A percentile compares a stretch with the other conserved stretches of the same genome.
phyloP scores from a whole-genome alignment of 2,888 invertebrate species.

The Seira musarum region DNA sequence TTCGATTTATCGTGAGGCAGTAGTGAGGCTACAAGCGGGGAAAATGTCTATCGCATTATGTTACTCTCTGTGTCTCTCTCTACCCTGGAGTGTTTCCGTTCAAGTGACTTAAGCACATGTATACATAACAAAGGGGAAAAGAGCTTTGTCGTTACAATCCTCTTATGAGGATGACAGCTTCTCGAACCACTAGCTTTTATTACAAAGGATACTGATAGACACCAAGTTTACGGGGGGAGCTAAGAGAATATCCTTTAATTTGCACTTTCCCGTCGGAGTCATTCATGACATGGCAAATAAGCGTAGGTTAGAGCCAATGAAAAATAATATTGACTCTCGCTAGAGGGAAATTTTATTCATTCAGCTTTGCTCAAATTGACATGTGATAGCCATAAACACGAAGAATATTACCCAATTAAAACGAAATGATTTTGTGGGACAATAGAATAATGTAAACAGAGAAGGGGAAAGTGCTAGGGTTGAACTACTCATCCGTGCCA shows the following conservation, averaged over 20 bases:
- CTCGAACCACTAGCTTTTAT: constrained; percentile 7
- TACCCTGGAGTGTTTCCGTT: constrained; percentile 1
- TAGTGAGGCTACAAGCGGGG: neutral
- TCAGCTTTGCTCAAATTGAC: constrained; percentile 55
- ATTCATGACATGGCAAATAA: constrained; percentile 2
- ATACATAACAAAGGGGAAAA: constrained; percentile 2
- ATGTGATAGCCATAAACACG: constrained; percentile 55
- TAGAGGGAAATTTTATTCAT: constrained; percentile 46
- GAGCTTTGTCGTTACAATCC: constrained; percentile 7
- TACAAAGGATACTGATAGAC: neutral
- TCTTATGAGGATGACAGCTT: constrained; percentile 10
- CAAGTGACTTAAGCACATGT: constrained; percentile 10
- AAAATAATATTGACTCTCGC: constrained; percentile 10
- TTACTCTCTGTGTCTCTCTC: neutral
- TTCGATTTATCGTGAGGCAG: neutral
- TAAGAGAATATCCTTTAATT: constrained; percentile 4
- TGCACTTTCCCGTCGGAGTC: neutral
- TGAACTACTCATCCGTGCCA: constrained; percentile 35
- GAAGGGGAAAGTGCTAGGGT: neutral
- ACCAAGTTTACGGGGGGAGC: neutral
- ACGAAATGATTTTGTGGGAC: constrained; percentile 39
- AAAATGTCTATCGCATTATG: neutral
- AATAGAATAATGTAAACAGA: neutral
- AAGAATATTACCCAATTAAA: constrained; percentile 59
- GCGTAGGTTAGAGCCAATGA: neutral